Conservation (phyloP, 1,140 invertebrate genomes). For the Agrypnia vestita region DNA sequence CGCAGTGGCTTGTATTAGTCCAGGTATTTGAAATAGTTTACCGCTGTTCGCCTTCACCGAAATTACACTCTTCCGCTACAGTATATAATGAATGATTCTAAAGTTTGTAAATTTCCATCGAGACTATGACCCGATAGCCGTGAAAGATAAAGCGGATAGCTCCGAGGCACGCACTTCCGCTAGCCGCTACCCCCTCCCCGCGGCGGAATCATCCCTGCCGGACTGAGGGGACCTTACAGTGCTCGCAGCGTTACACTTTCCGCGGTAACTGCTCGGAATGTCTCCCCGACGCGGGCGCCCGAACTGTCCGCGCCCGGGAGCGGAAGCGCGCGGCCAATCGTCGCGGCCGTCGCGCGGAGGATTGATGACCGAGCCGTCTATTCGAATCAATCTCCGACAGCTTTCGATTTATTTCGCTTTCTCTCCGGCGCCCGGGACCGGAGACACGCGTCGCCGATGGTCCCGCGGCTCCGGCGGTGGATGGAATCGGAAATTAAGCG, state of each 20-base stretch:
- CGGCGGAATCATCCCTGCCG: neutral
- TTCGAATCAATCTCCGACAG: conserved; percentile 58
- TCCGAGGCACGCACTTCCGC: conserved; percentile 54
- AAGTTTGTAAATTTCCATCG: conserved; percentile 59
- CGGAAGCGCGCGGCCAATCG: conserved; percentile 54
- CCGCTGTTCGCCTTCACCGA: conserved; percentile 35
- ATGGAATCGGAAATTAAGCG: conserved; percentile 55
- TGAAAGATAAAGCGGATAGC: conserved; percentile 56
- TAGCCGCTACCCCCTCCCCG: neutral
- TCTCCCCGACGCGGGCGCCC: neutral
- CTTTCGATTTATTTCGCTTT: conserved; percentile 59
- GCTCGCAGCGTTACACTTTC: no score
- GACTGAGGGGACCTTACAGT: no score
- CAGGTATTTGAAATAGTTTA: neutral
- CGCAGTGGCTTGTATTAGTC: no score
- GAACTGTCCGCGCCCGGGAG: conserved; percentile 31
- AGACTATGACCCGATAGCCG: conserved; percentile 58
- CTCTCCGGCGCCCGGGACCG: conserved; percentile 33
- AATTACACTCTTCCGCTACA: conserved; percentile 51
- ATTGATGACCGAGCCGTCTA: conserved; percentile 57
- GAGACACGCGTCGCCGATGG: conserved; percentile 49
- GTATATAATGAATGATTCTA: conserved; percentile 59
- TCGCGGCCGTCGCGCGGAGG: conserved; percentile 48
- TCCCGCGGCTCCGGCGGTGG: conserved; percentile 4
- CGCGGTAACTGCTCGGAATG: neutral